Evolutionary conservation across 2,888 invertebrate genomes (phyloP).

Genomic region (Drosophila nr. fundita): DNA sequence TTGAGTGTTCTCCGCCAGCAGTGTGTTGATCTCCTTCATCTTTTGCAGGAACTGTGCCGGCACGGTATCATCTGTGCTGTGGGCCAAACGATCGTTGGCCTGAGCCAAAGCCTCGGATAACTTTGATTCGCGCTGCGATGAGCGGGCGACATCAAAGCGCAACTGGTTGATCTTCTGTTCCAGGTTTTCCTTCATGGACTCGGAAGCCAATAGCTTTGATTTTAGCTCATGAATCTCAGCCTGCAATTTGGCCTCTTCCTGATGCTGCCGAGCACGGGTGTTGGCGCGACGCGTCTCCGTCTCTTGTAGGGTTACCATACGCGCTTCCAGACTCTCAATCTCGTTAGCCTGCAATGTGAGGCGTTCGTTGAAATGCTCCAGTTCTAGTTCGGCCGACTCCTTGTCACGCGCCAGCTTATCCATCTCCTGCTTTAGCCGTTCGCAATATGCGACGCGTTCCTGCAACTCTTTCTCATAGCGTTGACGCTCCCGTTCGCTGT

Average conservation of each 20-base stretch:
- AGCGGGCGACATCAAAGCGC: constrained; percentile 83
- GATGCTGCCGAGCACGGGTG: constrained; percentile 82
- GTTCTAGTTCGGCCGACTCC: constrained; percentile 80
- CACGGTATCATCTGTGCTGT: constrained; percentile 77
- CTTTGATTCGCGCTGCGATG: constrained; percentile 83
- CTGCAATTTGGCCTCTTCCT: constrained; percentile 80
- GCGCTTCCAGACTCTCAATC: constrained; percentile 86
- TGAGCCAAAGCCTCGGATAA: constrained; percentile 82
- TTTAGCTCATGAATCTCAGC: constrained; percentile 83
- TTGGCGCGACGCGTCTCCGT: constrained; percentile 82
- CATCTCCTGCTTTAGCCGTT: constrained; percentile 84
- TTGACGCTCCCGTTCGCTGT: constrained; percentile 84
- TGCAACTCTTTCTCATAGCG: constrained; percentile 84
- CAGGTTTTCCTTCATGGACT: constrained; percentile 76
- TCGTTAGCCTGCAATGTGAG: constrained; percentile 83
- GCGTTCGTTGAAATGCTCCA: constrained; percentile 83
- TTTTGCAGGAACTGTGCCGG: constrained; percentile 84
- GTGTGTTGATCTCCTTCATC: constrained; percentile 86
- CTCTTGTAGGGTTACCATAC: constrained; percentile 84
- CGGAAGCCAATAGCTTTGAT: constrained; percentile 68
- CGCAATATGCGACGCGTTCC: constrained; percentile 84
- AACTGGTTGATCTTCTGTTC: constrained; percentile 79
- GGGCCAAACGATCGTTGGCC: constrained; percentile 71
- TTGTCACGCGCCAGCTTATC: constrained; percentile 84
- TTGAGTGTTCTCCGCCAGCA: constrained; percentile 85